Evolutionary conservation across 2,797 vertebrate genomes (phyloP).

Genomic region (Eulemur coronatus): DNA sequence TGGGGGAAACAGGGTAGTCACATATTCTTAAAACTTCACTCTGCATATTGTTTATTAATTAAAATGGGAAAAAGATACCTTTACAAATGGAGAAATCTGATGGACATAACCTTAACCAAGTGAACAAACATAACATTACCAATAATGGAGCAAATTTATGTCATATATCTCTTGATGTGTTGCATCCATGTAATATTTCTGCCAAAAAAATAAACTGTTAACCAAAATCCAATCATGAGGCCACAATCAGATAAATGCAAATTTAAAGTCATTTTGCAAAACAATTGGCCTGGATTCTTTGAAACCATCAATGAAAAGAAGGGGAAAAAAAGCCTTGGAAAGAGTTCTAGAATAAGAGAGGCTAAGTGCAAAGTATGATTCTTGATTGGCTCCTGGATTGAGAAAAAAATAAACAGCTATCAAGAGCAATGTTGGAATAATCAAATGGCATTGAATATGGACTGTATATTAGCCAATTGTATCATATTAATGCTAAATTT

Average conservation of each 20-base stretch:
- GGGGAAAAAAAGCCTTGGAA: not conserved
- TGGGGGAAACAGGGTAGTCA: not conserved
- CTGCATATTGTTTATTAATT: not conserved
- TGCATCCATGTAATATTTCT: not conserved
- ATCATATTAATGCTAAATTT: not conserved
- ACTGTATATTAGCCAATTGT: not conserved
- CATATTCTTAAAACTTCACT: not conserved
- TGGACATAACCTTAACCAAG: not conserved
- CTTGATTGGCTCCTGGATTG: not conserved
- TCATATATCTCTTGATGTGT: not conserved
- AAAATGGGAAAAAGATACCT: not conserved
- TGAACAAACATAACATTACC: not conserved
- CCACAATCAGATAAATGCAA: not conserved
- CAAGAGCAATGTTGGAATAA: not conserved
- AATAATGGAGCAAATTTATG: not conserved
- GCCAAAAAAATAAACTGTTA: not conserved
- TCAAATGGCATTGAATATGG: not conserved
- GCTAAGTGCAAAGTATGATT: not conserved
- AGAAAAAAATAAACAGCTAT: not conserved
- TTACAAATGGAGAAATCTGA: not conserved
- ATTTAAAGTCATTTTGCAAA: not conserved
- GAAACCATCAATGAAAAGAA: not conserved
- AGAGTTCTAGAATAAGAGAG: not conserved
- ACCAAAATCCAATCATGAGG: not conserved
- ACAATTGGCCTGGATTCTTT: not conserved